Conservation (phyloP, 1,140 invertebrate genomes). For the Nylanderia fulva region DNA sequence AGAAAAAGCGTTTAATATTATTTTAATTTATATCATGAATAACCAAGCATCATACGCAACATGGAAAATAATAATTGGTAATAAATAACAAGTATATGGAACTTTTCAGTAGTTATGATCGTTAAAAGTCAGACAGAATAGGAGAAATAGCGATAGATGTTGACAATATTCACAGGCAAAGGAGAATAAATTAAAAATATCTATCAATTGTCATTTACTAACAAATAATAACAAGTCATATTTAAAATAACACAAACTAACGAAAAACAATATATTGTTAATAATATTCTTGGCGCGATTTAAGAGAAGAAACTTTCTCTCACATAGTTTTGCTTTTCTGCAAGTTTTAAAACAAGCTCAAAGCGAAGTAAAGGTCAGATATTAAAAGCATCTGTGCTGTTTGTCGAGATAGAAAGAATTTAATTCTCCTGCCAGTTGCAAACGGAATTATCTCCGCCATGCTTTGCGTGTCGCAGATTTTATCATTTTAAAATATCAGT, state of each 20-base stretch:
- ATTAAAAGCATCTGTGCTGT: constrained; percentile 41
- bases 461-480: constrained; percentile 1
- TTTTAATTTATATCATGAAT: too few relatives aligned
- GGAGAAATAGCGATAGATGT: not conserved
- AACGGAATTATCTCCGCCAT: constrained; percentile 27
- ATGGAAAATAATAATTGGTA: not conserved
- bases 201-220: not conserved
- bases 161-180: not conserved
- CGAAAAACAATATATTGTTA: not conserved
- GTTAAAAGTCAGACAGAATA: not conserved
- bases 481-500: constrained; percentile 19
- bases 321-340: not conserved
- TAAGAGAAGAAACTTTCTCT: not conserved
- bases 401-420: constrained; percentile 30
- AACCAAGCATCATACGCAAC: not conserved
- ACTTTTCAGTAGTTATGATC: not conserved
- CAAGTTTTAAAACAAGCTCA: not conserved
- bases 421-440: constrained; percentile 10
- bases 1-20: too few relatives aligned
- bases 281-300: not conserved
- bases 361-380: constrained; percentile 31
- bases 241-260: not conserved
- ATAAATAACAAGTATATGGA: not conserved
- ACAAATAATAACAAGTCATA: not conserved
- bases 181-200: not conserved